Percentiles rank a stretch among this genome's conserved stretches.
Conservation (phyloP, 2,888 invertebrate species). For the Pediacus dermestoides region DNA sequence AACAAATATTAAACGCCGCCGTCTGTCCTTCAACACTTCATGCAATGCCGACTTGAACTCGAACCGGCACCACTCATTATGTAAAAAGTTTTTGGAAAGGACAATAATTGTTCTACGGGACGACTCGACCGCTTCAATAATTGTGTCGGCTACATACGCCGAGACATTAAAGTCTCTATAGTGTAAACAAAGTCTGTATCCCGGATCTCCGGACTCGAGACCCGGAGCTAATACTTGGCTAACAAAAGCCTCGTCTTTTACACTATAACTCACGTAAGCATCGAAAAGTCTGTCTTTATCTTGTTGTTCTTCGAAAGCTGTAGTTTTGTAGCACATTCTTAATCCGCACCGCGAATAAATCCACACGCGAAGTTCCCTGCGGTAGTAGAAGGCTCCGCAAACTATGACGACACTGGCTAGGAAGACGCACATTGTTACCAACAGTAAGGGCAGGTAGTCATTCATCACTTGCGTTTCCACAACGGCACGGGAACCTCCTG, state of each 20-base stretch:
- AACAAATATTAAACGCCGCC: constrained; percentile 84
- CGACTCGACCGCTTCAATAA: constrained; percentile 87
- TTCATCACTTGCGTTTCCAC: constrained; percentile 75
- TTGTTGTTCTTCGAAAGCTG: constrained; percentile 74
- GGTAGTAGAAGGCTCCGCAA: constrained; percentile 76
- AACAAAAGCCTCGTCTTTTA: constrained; percentile 89
- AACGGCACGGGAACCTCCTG: constrained; percentile 69
- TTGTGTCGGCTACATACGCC: constrained; percentile 86
- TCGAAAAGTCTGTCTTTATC: constrained; percentile 87
- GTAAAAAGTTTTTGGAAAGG: constrained; percentile 87
- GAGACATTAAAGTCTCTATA: constrained; percentile 88
- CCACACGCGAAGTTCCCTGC: constrained; percentile 80
- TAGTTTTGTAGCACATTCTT: constrained; percentile 80
- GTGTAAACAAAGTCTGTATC: constrained; percentile 85
- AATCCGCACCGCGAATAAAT: constrained; percentile 81
- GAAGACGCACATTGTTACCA: constrained; percentile 75
- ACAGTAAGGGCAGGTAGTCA: constrained; percentile 73
- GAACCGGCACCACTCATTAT: constrained; percentile 92
- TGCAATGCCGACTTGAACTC: constrained; percentile 93
- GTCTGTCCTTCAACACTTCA: constrained; percentile 82
- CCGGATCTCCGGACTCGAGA: constrained; percentile 75
- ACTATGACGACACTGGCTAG: constrained; percentile 72
- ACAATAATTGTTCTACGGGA: constrained; percentile 87
- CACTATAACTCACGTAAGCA: constrained; percentile 92
- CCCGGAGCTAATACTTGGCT: constrained; percentile 84